phyloP scores from a whole-genome alignment of 1,140 invertebrate genomes.

The Hylaeus volcanicus region DNA sequence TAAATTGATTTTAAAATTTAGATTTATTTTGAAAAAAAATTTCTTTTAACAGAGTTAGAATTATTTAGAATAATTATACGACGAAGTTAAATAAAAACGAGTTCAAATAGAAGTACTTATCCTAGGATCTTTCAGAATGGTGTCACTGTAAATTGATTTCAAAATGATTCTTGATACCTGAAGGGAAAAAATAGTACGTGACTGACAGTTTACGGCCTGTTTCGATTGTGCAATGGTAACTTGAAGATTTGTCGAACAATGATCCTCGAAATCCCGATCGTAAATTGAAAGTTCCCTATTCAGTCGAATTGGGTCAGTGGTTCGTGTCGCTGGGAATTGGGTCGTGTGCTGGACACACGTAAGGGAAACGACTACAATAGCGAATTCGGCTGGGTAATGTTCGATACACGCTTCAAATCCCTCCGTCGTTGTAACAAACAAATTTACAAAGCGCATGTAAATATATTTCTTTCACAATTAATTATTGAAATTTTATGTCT shows the following conservation, averaged over 20 bases:
- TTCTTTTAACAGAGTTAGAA: too few relatives aligned
- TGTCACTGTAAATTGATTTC: too few relatives aligned
- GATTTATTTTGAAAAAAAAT: too few relatives aligned
- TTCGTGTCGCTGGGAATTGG: slow-evolving; percentile 61
- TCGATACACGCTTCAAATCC: not conserved
- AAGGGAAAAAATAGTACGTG: not conserved
- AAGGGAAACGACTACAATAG: slow-evolving; percentile 44
- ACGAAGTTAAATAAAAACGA: too few relatives aligned
- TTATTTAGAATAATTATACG: too few relatives aligned
- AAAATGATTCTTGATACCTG: too few relatives aligned
- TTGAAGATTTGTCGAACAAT: slow-evolving; percentile 42
- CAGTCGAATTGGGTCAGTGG: slow-evolving; percentile 65
- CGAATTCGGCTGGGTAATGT: slow-evolving; percentile 36
- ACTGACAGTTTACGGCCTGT: slow-evolving; percentile 14
- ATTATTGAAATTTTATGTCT: too few relatives aligned
- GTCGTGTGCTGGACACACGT: slow-evolving; percentile 68
- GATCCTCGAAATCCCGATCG: slow-evolving; percentile 48
- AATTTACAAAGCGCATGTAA: not conserved
- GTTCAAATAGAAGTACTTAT: too few relatives aligned
- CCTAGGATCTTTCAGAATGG: too few relatives aligned
- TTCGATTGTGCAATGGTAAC: slow-evolving; percentile 18
- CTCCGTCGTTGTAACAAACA: not conserved
- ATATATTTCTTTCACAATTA: too few relatives aligned
- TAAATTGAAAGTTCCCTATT: slow-evolving; percentile 60
- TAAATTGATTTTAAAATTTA: too few relatives aligned